phyloP scores from a whole-genome alignment of 1,140 invertebrate genomes.

The Mycetomoellerius zeteki region DNA sequence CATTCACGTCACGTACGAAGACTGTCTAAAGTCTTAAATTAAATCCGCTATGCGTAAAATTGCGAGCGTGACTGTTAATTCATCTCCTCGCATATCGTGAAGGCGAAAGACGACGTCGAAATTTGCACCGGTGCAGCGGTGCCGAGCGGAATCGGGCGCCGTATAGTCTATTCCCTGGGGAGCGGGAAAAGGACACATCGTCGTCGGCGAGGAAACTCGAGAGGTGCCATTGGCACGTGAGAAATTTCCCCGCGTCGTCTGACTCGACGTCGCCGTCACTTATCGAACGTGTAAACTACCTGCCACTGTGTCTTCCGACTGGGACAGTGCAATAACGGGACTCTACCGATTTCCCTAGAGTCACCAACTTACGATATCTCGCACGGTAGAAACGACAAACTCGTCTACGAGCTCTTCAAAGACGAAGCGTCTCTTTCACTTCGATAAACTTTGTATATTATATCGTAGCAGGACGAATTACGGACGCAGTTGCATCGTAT shows the following conservation, averaged over 20 bases:
- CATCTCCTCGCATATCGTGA: neutral
- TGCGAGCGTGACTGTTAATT: conserved; percentile 42
- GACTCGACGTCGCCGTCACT: conserved; percentile 60
- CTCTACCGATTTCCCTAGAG: conserved; percentile 71
- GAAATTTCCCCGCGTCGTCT: conserved; percentile 56
- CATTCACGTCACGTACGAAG: conserved; percentile 24
- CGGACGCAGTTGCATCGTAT: neutral
- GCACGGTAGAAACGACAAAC: conserved; percentile 50
- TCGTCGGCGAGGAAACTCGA: conserved; percentile 9
- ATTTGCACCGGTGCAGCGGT: neutral
- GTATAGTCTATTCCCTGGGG: conserved; percentile 32
- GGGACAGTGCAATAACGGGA: conserved; percentile 70
- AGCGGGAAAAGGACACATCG: neutral
- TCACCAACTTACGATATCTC: conserved; percentile 66
- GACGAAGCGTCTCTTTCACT: neutral
- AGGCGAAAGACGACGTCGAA: neutral
- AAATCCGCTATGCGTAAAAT: conserved; percentile 26
- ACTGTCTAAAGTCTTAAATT: conserved; percentile 20
- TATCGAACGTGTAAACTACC: conserved; percentile 75
- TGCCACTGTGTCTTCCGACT: conserved; percentile 67
- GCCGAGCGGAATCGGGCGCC: neutral
- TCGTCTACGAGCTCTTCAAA: neutral
- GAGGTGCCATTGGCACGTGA: conserved; percentile 33
- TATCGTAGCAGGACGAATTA: neutral
- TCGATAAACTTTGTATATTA: conserved; percentile 11